Conservation (phyloP, 2,113 vertebrate species). For the Nymphicus hollandicus region DNA sequence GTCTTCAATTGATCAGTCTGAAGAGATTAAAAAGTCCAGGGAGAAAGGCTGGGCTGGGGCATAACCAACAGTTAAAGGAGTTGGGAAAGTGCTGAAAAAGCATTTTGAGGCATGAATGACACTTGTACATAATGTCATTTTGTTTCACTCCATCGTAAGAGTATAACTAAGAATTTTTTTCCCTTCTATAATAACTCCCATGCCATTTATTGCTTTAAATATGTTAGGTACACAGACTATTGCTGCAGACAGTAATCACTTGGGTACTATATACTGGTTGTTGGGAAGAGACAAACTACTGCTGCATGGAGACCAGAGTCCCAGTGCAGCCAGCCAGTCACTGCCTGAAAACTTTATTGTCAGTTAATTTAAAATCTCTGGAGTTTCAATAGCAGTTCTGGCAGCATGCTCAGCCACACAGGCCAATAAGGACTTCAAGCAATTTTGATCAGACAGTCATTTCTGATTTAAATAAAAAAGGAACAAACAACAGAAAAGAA, state of each 20-base stretch:
- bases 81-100: background rate
- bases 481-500: background rate
- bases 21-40: background rate
- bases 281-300: background rate
- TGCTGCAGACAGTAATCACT: background rate
- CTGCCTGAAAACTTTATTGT: background rate
- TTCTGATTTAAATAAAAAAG: background rate
- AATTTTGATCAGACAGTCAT: background rate
- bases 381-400: background rate
- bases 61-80: background rate
- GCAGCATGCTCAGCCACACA: background rate
- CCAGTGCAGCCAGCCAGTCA: background rate
- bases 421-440: background rate
- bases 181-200: background rate
- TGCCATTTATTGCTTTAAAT: background rate
- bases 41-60: background rate
- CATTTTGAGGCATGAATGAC: background rate
- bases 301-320: background rate
- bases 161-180: background rate
- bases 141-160: background rate
- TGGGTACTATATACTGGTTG: background rate
- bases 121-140: fast-evolving
- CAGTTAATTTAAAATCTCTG: background rate
- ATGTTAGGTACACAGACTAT: background rate
- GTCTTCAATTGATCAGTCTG: background rate